These are phyloP conservation scores for Abrostola tripartita DNA, from an alignment of 2,888 invertebrate genomes.

Conservation along the genomic window DNA sequence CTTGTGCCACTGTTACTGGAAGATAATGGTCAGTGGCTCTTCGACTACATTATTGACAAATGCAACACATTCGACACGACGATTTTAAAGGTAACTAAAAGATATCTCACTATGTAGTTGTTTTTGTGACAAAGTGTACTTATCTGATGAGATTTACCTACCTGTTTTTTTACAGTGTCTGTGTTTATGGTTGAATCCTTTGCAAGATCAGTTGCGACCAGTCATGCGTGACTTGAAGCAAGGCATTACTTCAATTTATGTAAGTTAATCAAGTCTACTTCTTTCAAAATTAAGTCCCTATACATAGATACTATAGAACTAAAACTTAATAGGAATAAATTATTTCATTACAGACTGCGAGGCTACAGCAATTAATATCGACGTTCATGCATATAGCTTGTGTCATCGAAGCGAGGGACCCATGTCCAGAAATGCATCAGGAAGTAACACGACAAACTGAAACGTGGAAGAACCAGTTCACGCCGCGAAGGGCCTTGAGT, in stretches of 20 bases:
- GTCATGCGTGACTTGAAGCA: slow-evolving; percentile 82
- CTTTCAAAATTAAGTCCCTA: no score
- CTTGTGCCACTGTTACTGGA: slow-evolving; percentile 77
- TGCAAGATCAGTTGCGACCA: slow-evolving; percentile 83
- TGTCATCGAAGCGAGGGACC: slow-evolving; percentile 73
- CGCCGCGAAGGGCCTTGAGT: slow-evolving; percentile 68
- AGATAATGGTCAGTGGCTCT: slow-evolving; percentile 83
- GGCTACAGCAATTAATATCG: slow-evolving; percentile 76
- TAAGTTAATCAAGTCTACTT: slow-evolving; percentile 59
- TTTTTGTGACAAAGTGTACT: background rate
- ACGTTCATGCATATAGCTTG: slow-evolving; percentile 76
- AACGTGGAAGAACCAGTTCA: slow-evolving; percentile 74
- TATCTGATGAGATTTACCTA: background rate
- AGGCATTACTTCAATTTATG: slow-evolving; percentile 78
- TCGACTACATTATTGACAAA: slow-evolving; percentile 85
- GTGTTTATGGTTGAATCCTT: slow-evolving; percentile 82
- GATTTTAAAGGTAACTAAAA: slow-evolving; percentile 85
- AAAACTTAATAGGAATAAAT: background rate
- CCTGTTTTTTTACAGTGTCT: slow-evolving; percentile 67
- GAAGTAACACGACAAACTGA: slow-evolving; percentile 66
- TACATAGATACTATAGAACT: background rate
- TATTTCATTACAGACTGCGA: slow-evolving; percentile 71
- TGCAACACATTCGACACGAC: slow-evolving; percentile 85
- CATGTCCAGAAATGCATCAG: slow-evolving; percentile 73
- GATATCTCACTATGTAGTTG: no score